Evolutionary conservation across 64 coral and sea anemone genomes (phyloP).

Genomic region (Astreopora myriophthalma): DNA sequence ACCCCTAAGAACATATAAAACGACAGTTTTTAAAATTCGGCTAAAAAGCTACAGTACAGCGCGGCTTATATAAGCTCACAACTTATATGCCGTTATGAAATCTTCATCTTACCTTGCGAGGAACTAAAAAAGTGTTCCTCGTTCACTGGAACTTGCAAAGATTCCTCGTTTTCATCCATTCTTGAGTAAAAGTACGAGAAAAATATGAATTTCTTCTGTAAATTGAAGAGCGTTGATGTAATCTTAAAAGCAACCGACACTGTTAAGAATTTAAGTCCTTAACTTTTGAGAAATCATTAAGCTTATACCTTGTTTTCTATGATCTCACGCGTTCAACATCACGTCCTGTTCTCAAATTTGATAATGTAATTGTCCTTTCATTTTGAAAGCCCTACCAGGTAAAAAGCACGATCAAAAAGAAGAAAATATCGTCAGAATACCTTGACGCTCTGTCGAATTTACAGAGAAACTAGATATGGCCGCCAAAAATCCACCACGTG

Average conservation of each 20-base stretch:
- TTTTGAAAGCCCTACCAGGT: not conserved
- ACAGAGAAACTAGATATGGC: slow-evolving; percentile 6
- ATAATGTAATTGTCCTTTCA: not conserved
- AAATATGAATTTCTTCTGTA: not conserved
- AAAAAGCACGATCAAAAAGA: not conserved
- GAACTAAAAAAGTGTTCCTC: not conserved
- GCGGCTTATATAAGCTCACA: no score
- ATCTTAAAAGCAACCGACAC: no score
- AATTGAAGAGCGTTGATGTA: not conserved
- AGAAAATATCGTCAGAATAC: not conserved
- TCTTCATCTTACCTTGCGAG: not conserved
- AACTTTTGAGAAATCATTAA: no score
- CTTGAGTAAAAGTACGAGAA: not conserved
- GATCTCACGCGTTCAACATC: not conserved
- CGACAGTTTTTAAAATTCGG: not conserved
- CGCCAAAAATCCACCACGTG: slow-evolving; percentile 30
- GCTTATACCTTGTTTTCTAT: not conserved
- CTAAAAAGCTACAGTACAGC: no score
- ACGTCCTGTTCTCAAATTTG: not conserved
- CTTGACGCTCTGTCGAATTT: not conserved
- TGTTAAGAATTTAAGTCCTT: no score
- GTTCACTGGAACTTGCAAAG: not conserved
- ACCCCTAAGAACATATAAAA: not conserved
- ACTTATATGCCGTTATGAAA: no score
- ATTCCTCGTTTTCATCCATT: not conserved